Conservation (phyloP, 2,113 vertebrate species). For the Macrotis lagotis region DNA sequence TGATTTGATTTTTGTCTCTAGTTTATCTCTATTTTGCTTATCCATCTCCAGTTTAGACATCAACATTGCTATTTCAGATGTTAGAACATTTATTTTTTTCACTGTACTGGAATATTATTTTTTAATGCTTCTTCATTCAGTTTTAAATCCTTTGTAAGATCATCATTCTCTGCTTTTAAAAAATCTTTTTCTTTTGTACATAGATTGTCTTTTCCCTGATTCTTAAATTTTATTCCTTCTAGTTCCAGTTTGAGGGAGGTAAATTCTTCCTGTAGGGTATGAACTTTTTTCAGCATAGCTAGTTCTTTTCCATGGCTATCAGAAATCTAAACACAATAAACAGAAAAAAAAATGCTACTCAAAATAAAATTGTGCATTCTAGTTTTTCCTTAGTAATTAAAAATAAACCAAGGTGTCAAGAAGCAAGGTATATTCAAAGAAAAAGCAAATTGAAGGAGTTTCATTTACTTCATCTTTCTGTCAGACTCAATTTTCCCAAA, state of each 20-base stretch:
- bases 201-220: slow-evolving; percentile 87
- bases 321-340: slow-evolving; percentile 84
- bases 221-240: slow-evolving; percentile 82
- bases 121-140: slow-evolving; percentile 89
- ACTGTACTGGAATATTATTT: slow-evolving; percentile 88
- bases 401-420: background rate
- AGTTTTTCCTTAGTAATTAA: background rate
- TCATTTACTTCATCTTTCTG: background rate
- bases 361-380: slow-evolving; percentile 15
- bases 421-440: background rate
- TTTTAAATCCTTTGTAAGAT: slow-evolving; percentile 89
- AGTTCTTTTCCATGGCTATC: slow-evolving; percentile 86
- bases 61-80: slow-evolving; percentile 85
- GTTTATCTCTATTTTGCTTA: slow-evolving; percentile 87
- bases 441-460: background rate
- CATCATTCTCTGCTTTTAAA: slow-evolving; percentile 89
- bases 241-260: slow-evolving; percentile 85
- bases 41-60: slow-evolving; percentile 89
- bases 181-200: slow-evolving; percentile 89
- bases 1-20: slow-evolving; percentile 88
- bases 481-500: background rate
- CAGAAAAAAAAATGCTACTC: background rate
- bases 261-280: slow-evolving; percentile 89
- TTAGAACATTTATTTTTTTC: slow-evolving; percentile 87
- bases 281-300: slow-evolving; percentile 86